These are phyloP conservation scores for Orthonevra nobilis DNA, from an alignment of 2,888 invertebrate species.

Conservation along the genomic window DNA sequence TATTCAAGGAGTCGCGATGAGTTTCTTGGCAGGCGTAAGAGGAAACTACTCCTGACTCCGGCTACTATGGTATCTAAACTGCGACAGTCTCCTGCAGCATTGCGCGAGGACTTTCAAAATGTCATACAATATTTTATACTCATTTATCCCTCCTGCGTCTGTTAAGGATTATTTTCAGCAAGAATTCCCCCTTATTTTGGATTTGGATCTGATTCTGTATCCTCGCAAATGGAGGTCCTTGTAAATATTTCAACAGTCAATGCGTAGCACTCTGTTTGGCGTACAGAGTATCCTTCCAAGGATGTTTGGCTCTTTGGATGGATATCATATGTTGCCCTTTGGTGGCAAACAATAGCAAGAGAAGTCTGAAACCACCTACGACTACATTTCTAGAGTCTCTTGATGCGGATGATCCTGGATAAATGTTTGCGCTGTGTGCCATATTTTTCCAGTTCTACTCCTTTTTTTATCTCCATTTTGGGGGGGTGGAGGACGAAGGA, in stretches of 20 bases:
- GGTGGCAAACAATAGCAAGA: constrained; percentile 53
- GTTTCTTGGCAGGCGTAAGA: constrained; percentile 42
- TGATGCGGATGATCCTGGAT: constrained; percentile 60
- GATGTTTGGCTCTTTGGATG: constrained; percentile 22
- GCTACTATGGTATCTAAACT: constrained; percentile 27
- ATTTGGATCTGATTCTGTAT: constrained; percentile 47
- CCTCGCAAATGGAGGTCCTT: constrained; percentile 67
- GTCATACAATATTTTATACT: constrained; percentile 69
- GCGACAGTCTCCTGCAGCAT: constrained; percentile 28
- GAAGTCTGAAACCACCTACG: constrained; percentile 59
- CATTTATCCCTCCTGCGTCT: constrained; percentile 54
- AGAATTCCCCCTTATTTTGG: constrained; percentile 22
- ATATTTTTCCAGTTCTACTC: constrained; percentile 55
- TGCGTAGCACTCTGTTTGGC: constrained; percentile 44
- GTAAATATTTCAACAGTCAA: constrained; percentile 64
- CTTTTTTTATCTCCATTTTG: neutral
- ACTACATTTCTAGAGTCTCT: constrained; percentile 35
- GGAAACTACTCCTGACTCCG: constrained; percentile 49
- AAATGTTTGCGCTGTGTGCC: constrained; percentile 60
- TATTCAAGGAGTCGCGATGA: constrained; percentile 46
- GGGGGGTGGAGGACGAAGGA: constrained; percentile 11
- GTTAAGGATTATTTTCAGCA: constrained; percentile 36
- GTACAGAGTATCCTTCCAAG: neutral
- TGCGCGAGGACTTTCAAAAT: constrained; percentile 55
- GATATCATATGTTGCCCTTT: constrained; percentile 68